A percentile compares a stretch with the other conserved stretches of the same genome.
Evolutionary conservation across 2,888 invertebrate species (phyloP).

Genomic region (Stramonita haemastoma): DNA sequence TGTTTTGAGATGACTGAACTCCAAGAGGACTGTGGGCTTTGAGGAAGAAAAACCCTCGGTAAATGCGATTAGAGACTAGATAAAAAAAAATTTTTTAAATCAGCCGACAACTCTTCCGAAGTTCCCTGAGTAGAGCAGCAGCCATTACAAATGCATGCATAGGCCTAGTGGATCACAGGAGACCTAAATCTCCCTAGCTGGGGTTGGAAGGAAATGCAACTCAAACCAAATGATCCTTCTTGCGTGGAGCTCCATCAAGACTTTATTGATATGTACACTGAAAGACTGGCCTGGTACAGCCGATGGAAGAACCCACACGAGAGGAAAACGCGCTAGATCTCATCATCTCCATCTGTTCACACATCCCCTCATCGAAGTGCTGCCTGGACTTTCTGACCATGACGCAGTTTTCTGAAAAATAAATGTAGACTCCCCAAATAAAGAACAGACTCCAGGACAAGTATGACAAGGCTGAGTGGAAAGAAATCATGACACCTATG

Average conservation of each 20-base stretch:
- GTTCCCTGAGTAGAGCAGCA: not conserved
- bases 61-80: not conserved
- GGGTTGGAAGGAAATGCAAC: not conserved
- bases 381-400: constrained; percentile 8
- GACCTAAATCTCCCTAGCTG: constrained; percentile 8
- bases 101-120: not conserved
- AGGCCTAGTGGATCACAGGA: not conserved
- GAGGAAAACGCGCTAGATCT: not conserved
- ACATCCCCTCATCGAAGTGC: not conserved
- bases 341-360: constrained; percentile 6
- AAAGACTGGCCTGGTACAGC: constrained; percentile 14
- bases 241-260: not conserved
- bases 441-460: not conserved
- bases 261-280: not conserved
- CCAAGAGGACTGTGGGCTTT: not conserved
- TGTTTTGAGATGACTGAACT: too few species aligned
- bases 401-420: not conserved
- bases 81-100: not conserved
- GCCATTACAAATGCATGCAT: not conserved
- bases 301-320: not conserved
- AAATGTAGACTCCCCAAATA: not conserved
- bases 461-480: not conserved
- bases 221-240: not conserved
- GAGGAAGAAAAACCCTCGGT: not conserved
- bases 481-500: not conserved